Evolutionary conservation across 2,797 vertebrate genomes (phyloP).

Genomic region (Ambastaia sidthimunki): DNA sequence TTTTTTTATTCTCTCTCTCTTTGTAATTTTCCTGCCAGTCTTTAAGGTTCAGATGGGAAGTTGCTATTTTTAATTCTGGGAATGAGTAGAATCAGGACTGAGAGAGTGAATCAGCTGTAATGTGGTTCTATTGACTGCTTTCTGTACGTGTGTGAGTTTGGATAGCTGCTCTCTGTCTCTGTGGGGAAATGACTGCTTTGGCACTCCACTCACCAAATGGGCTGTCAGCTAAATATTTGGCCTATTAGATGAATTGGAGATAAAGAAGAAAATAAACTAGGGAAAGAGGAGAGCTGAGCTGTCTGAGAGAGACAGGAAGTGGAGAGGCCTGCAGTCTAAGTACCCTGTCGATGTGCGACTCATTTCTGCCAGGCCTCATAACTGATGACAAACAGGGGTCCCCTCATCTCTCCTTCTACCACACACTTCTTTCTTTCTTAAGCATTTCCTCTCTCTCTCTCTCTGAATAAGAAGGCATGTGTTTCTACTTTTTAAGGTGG

Average conservation of each 20-base stretch:
- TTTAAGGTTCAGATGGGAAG: slow-evolving; percentile 27
- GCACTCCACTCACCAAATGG: slow-evolving; percentile 82
- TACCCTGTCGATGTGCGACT: too few species aligned
- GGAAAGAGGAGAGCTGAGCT: slow-evolving; percentile 68
- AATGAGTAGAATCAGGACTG: slow-evolving; percentile 45
- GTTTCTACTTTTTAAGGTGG: slow-evolving; percentile 28
- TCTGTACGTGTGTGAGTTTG: slow-evolving; percentile 22
- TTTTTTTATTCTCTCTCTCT: slow-evolving; percentile 42
- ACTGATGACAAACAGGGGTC: slow-evolving; percentile 77
- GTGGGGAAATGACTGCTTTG: slow-evolving; percentile 75
- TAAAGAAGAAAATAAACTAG: slow-evolving; percentile 78
- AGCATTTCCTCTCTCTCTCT: slow-evolving; percentile 40
- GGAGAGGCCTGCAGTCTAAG: slow-evolving; percentile 67
- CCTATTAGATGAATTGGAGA: slow-evolving; percentile 78
- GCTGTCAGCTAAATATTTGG: slow-evolving; percentile 86
- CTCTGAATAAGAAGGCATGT: slow-evolving; percentile 28
- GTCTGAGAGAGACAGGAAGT: slow-evolving; percentile 42
- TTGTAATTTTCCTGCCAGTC: slow-evolving; percentile 19
- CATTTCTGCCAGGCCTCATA: slow-evolving; percentile 72
- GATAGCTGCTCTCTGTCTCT: slow-evolving; percentile 48
- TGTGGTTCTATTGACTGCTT: slow-evolving; percentile 76
- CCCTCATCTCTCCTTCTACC: slow-evolving; percentile 62
- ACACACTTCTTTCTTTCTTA: slow-evolving; percentile 44
- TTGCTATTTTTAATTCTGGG: slow-evolving; percentile 38
- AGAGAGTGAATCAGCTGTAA: slow-evolving; percentile 71